These are phyloP conservation scores for Rhinopomastus cyanomelas DNA, from an alignment of 2,113 vertebrate species.

Conservation along the genomic window DNA sequence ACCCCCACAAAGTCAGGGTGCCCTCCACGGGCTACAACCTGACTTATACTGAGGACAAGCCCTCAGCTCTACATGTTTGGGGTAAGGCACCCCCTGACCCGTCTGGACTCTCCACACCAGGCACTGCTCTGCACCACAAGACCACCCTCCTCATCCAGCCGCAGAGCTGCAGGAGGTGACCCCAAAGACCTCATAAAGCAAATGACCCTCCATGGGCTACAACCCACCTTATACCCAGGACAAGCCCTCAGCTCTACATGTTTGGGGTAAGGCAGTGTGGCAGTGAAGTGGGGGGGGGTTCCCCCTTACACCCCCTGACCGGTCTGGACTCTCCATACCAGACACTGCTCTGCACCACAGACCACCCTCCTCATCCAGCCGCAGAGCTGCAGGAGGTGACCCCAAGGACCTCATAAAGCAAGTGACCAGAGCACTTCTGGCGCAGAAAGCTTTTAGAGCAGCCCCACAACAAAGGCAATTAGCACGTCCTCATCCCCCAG, in stretches of 20 bases:
- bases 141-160: neutral
- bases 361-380: neutral
- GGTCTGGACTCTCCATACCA: rapidly evolving
- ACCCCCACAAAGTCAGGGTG: neutral
- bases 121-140: rapidly evolving
- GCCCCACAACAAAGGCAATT: neutral
- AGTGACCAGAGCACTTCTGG: neutral
- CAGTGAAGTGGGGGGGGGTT: neutral
- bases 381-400: neutral
- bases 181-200: neutral
- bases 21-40: rapidly evolving
- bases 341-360: neutral
- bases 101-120: rapidly evolving
- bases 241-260: rapidly evolving
- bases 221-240: neutral
- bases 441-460: neutral
- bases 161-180: neutral
- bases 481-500: neutral
- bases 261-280: rapidly evolving
- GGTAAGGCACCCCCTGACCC: too few relatives aligned
- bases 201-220: rapidly evolving
- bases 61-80: rapidly evolving
- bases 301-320: too few relatives aligned
- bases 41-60: neutral
- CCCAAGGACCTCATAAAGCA: neutral